These are phyloP conservation scores for Toxotes lorentzi DNA, from an alignment of 2,797 vertebrate species.

Conservation along the genomic window DNA sequence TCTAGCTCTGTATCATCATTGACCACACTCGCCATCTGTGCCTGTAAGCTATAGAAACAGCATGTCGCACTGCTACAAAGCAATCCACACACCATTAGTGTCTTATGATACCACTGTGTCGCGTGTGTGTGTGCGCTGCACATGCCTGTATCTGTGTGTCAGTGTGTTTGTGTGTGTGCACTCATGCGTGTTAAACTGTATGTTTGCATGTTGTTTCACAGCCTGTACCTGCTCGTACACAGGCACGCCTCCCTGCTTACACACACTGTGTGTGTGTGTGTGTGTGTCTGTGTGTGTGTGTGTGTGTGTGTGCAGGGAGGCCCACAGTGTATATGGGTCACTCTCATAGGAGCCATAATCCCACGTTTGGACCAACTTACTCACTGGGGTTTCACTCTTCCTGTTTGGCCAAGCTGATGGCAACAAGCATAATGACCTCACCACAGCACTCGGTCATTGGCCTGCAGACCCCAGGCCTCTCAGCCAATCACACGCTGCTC, in stretches of 20 bases:
- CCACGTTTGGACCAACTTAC: conserved; percentile 72
- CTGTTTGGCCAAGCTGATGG: conserved; percentile 86
- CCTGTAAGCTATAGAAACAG: conserved; percentile 68
- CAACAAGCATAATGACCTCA: conserved; percentile 89
- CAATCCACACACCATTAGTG: conserved; percentile 42
- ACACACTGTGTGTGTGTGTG: conserved; percentile 9
- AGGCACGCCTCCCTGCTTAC: neutral
- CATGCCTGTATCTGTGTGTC: neutral
- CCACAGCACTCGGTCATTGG: conserved; percentile 84
- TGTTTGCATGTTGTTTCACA: conserved; percentile 33
- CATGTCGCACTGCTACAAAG: conserved; percentile 52
- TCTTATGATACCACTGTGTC: conserved; percentile 18
- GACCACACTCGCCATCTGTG: conserved; percentile 76
- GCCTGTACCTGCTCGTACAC: conserved; percentile 28
- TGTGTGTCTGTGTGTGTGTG: conserved; percentile 40
- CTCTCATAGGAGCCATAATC: conserved; percentile 72
- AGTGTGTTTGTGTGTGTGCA: neutral
- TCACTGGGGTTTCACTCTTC: conserved; percentile 76
- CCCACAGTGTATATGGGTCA: conserved; percentile 71
- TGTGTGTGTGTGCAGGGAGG: conserved; percentile 32
- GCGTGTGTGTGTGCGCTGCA: conserved; percentile 2
- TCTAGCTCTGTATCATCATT: conserved; percentile 68
- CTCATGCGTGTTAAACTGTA: neutral
- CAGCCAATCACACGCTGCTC: conserved; percentile 81
- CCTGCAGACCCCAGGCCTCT: conserved; percentile 61